phyloP scores from a whole-genome alignment of 2,797 vertebrate species.

The Siniperca undulata region DNA sequence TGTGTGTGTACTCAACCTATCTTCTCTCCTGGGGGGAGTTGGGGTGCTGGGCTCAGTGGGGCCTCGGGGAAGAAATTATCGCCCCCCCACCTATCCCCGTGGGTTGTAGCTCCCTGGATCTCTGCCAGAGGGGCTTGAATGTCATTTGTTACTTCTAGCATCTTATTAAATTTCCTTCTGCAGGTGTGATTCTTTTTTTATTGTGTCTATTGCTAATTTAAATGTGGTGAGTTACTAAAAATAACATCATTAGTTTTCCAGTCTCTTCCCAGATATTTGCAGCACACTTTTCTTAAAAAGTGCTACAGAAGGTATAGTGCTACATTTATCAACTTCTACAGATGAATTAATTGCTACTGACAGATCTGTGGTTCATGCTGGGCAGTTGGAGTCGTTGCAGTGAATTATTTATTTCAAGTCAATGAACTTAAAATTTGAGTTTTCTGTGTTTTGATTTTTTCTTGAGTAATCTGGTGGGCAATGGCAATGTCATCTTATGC shows the following conservation, averaged over 20 bases:
- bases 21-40: constrained; percentile 64
- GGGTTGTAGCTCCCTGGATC: constrained; percentile 65
- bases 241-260: constrained; percentile 21
- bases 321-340: neutral
- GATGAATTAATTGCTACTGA: constrained; percentile 1
- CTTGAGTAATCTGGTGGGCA: neutral
- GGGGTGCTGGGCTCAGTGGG: constrained; percentile 63
- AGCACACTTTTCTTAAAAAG: neutral
- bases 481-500: neutral
- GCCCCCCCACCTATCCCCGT: constrained; percentile 78
- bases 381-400: neutral
- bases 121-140: constrained; percentile 66
- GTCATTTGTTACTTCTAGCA: constrained; percentile 76
- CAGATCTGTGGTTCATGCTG: constrained; percentile 6
- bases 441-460: neutral
- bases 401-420: constrained; percentile 28
- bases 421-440: constrained; percentile 1
- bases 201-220: constrained; percentile 37
- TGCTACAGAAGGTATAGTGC: neutral
- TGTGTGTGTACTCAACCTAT: constrained; percentile 68
- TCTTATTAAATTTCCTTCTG: constrained; percentile 67
- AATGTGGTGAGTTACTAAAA: constrained; percentile 24
- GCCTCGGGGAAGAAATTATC: constrained; percentile 81
- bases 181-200: constrained; percentile 53
- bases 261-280: neutral